Evolutionary conservation across 1,140 invertebrate genomes (phyloP), one percentile per base, ranked within the genome.

Genomic region (Aricia agestis): DNA sequence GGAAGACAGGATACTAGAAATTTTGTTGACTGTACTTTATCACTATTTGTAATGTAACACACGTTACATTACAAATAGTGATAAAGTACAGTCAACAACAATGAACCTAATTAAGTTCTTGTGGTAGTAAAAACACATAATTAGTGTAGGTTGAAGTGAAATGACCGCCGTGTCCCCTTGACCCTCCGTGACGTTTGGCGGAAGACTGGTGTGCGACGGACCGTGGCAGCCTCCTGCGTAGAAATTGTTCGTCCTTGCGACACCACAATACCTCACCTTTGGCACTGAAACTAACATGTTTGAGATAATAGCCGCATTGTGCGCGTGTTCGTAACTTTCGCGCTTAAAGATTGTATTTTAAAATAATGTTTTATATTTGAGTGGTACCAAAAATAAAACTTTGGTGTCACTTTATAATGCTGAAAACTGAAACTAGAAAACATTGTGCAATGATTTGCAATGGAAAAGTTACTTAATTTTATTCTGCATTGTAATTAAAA

Each of bases 171-270:
- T 69, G 71, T 69, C 74, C 76, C 87, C 89, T 89, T 91, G 89
- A 90, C 88, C 88, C 82, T 76, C 71, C 69, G 75, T 75, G 76
- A 76, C 76, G 78, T 82, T 81, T 89, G 70, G 84, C 89, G 89
- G 89, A 91, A 91, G 89, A 76, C 76, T 79, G 70, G 79, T 79
- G 83, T 57, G 68, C 83, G 75, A 65, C 72, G 83, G 78, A 86
- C 76, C 85, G 82, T 71, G 80, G 81, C 85, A 78, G 42, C 74
- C 81, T 88, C 85, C 86, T 87, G 85, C 87, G 87, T 84, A 89
- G 87, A 91, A 88, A 90, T 83, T 82, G 84, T 82, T 81, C 86
- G 89, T 89, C 89, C 86, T 91, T 91, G 89, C 77, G 74, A 74
- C 74, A 68, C 67, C 70, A 83, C 78, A 83, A 80, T 79, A 74